Evolutionary conservation across 2,888 invertebrate species (phyloP).

Genomic region (Cephus sareptanus): DNA sequence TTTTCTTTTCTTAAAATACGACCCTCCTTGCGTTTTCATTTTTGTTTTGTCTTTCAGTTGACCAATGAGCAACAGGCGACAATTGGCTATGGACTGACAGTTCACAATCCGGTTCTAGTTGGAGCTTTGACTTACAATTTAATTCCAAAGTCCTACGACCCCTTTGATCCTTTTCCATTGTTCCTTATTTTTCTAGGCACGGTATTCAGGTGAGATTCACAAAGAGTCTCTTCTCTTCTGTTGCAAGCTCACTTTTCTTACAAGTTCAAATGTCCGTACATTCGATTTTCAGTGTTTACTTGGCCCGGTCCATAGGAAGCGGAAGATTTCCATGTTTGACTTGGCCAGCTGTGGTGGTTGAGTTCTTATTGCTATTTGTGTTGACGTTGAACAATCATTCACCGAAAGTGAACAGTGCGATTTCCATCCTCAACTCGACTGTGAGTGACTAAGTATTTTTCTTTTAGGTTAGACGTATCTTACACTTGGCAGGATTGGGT

Average conservation of each 20-base stretch:
- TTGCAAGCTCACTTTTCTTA: too few species aligned
- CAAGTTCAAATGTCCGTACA: too few species aligned
- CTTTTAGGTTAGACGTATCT: too few species aligned
- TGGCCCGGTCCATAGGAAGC: slow-evolving; percentile 49
- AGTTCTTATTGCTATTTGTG: slow-evolving; percentile 55
- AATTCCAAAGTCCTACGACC: slow-evolving; percentile 46
- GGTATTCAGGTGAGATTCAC: slow-evolving; percentile 48
- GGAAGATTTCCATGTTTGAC: slow-evolving; percentile 56
- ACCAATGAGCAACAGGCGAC: slow-evolving; percentile 38
- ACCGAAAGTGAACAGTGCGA: not conserved
- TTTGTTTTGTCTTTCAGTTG: slow-evolving; percentile 9
- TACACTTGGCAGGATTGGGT: too few species aligned
- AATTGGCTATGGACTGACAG: slow-evolving; percentile 55
- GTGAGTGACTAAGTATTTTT: too few species aligned
- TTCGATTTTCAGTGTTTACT: slow-evolving; percentile 50
- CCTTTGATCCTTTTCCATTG: slow-evolving; percentile 48
- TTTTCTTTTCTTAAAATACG: not conserved
- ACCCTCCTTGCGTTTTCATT: too few species aligned
- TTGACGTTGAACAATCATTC: slow-evolving; percentile 45
- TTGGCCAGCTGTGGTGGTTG: slow-evolving; percentile 61
- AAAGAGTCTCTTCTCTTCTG: too few species aligned
- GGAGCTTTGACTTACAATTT: slow-evolving; percentile 50
- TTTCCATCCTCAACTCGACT: too few species aligned
- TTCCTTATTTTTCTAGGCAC: slow-evolving; percentile 44
- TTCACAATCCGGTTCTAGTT: slow-evolving; percentile 56